Evolutionary conservation across 2,888 invertebrate genomes (phyloP).

Genomic region (Pammene aurita): DNA sequence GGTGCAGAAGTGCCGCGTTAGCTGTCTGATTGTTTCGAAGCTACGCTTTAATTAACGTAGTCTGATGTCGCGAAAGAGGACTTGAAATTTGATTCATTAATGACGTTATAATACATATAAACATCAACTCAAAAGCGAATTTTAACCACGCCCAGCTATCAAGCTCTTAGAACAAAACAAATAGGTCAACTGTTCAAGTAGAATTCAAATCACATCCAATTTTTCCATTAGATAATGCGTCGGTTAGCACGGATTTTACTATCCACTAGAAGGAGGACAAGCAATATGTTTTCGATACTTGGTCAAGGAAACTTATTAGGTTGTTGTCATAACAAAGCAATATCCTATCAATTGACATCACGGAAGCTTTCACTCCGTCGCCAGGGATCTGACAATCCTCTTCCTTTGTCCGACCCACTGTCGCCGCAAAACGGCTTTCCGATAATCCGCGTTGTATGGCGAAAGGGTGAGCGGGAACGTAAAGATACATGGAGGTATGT

Average conservation of each 20-base stretch:
- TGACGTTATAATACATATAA: background rate
- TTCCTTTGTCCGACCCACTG: slow-evolving; percentile 31
- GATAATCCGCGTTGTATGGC: slow-evolving; percentile 62
- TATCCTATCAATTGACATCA: slow-evolving; percentile 3
- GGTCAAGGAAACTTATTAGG: background rate
- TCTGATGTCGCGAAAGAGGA: background rate
- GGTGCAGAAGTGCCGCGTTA: background rate
- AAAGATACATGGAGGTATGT: background rate
- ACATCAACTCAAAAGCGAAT: background rate
- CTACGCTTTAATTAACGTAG: background rate
- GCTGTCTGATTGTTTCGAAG: background rate
- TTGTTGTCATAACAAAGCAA: slow-evolving; percentile 8
- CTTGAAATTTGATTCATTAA: background rate
- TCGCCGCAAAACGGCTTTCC: slow-evolving; percentile 65
- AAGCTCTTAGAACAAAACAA: background rate
- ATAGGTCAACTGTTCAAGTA: background rate
- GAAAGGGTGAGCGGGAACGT: slow-evolving; percentile 54
- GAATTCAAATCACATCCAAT: background rate
- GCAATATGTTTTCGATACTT: background rate
- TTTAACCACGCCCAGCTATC: no score
- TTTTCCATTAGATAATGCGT: background rate
- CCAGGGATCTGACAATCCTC: background rate
- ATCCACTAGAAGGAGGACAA: background rate
- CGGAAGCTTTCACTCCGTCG: background rate
- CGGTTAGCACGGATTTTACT: no score